These are phyloP conservation scores for Drosophila monieri DNA, from an alignment of 2,888 invertebrate species.

Conservation along the genomic window DNA sequence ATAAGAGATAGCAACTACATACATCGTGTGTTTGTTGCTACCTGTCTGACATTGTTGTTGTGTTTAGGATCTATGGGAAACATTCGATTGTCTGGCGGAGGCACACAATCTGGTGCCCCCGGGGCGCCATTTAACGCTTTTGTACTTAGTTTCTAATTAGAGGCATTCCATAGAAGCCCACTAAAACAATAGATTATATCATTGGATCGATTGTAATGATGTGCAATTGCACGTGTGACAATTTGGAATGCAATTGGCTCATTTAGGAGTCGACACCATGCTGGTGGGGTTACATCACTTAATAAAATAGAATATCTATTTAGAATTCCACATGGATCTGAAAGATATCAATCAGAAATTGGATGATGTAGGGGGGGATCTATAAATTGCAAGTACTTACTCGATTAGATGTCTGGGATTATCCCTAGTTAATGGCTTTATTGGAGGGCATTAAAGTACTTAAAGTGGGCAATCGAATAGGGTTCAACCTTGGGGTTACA, in stretches of 20 bases:
- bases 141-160: slow-evolving; percentile 15
- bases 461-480: slow-evolving; percentile 41
- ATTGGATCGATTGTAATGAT: slow-evolving; percentile 39
- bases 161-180: background rate
- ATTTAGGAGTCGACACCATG: slow-evolving; percentile 10
- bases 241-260: slow-evolving; percentile 34
- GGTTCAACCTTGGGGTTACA: slow-evolving; percentile 60
- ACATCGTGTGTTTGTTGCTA: slow-evolving; percentile 33
- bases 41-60: slow-evolving; percentile 40
- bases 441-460: slow-evolving; percentile 16
- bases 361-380: no score
- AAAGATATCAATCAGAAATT: slow-evolving; percentile 24
- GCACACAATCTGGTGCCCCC: slow-evolving; percentile 35
- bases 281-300: slow-evolving; percentile 18
- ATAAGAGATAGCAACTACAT: slow-evolving; percentile 22
- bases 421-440: slow-evolving; percentile 37
- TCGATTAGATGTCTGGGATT: background rate
- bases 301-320: slow-evolving; percentile 15
- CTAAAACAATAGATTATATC: slow-evolving; percentile 47
- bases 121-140: slow-evolving; percentile 43
- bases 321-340: slow-evolving; percentile 41
- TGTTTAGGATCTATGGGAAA: slow-evolving; percentile 11
- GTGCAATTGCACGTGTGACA: slow-evolving; percentile 48
- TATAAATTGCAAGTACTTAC: background rate
- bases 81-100: slow-evolving; percentile 12